Percentiles rank a stretch among this genome's conserved stretches.
Evolutionary conservation across 2,888 invertebrate genomes (phyloP).

Genomic region (Ametastegia equiseti): DNA sequence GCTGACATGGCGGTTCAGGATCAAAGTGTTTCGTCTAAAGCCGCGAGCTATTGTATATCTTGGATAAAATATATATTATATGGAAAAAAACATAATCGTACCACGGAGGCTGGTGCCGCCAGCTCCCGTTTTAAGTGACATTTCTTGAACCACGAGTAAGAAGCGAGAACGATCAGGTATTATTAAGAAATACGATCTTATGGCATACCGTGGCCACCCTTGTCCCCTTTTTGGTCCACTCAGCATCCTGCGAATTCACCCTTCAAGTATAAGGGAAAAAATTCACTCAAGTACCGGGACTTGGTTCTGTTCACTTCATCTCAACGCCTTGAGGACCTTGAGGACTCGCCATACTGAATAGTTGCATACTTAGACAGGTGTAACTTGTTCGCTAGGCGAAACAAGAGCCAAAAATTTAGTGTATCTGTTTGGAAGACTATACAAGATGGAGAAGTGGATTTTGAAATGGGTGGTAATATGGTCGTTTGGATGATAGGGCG

Average conservation of each 20-base stretch:
- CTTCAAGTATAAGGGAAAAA: no score
- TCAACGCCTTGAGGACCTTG: slow-evolving; percentile 7
- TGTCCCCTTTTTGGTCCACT: slow-evolving; percentile 34
- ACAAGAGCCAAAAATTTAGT: not conserved
- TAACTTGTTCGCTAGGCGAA: not conserved
- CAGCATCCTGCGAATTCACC: slow-evolving; percentile 31
- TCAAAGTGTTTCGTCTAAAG: slow-evolving; percentile 30
- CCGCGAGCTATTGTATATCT: slow-evolving; percentile 8
- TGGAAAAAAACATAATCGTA: slow-evolving; percentile 34
- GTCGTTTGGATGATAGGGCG: no score
- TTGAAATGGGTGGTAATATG: no score
- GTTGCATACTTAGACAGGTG: not conserved
- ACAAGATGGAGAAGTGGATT: not conserved
- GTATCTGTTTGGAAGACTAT: not conserved
- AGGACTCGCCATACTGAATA: not conserved
- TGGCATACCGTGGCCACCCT: slow-evolving; percentile 18
- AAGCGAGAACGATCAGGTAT: slow-evolving; percentile 30
- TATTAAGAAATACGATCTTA: slow-evolving; percentile 40
- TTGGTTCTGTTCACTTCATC: slow-evolving; percentile 12
- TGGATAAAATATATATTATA: not conserved
- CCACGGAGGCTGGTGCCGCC: no score
- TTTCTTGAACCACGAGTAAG: slow-evolving; percentile 19
- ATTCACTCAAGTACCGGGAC: slow-evolving; percentile 13
- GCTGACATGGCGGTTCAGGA: no score
- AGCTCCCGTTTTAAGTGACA: slow-evolving; percentile 13